Evolutionary conservation across 2,797 vertebrate genomes (phyloP), one percentile per base, ranked within the genome.

Genomic region (Enteromius afrohamiltoni): DNA sequence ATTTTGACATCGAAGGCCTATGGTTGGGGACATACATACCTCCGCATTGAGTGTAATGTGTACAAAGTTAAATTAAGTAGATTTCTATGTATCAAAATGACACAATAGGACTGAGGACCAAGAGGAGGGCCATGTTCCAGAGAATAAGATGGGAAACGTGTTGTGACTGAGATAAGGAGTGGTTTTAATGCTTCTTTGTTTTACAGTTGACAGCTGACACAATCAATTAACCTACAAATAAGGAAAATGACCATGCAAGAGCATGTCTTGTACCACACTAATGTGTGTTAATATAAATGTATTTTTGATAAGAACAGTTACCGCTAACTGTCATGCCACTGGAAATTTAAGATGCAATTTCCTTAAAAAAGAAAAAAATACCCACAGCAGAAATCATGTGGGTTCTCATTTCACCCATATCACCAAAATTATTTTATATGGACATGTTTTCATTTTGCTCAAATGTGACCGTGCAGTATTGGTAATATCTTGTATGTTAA

Each of bases 101-200:
- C 65, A 19, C 6, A 53, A 62, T n/a, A 64, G 51, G 45, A 26
- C 70, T 74, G 60, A 31, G 53, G 75, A 42, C 34, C 23, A 47
- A 77, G 40, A 11, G 11, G n/a, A 82, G 74, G 26, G 23, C 51
- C 0, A 1, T 69, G 47, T 68, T 76, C 67, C 21, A 64, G 82
- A 34, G 64, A 65, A 29, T 82, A 75, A 31, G 71, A 82, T 64
- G 80, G 88, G 89, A 90, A 91, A 91, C 77, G 75, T 91, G 90
- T 73, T 78, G 64, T 62, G 42, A 49, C 34, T 73, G 82, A 91
- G 93, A 93, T 93, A 93, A 91, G 90, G 51, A 58, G 65, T 17
- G 51, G 80, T 73, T 78, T 86, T 68, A 86, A 76, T 68, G 86
- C 79, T 81, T 85, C 88, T 91, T 93, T 93, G 91, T 92, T 90